Conservation (phyloP, 2,888 invertebrate species). For the Drosophila eohydei region DNA sequence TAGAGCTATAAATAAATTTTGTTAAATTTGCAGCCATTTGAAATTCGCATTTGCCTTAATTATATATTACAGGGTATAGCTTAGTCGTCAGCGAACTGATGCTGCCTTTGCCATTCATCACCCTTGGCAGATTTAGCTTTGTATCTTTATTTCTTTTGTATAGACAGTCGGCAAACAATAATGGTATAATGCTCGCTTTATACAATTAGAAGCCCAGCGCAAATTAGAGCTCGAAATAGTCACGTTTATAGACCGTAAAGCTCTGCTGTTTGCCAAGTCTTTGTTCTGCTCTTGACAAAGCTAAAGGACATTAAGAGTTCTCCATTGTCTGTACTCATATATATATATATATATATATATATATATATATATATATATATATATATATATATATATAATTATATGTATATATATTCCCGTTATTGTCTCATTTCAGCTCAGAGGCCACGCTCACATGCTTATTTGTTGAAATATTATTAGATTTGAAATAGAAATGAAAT, state of each 20-base stretch:
- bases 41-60: background rate
- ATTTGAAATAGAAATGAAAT: constrained; percentile 58
- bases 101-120: background rate
- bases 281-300: constrained; percentile 29
- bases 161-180: constrained; percentile 10
- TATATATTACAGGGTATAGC: background rate
- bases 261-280: constrained; percentile 11
- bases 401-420: background rate
- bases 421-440: constrained; percentile 12
- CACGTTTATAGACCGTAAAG: constrained; percentile 11
- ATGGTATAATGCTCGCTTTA: constrained; percentile 8
- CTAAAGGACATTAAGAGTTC: constrained; percentile 19
- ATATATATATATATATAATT: background rate
- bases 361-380: background rate
- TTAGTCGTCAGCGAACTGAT: background rate
- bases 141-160: background rate
- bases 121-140: background rate
- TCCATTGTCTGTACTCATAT: constrained; percentile 6
- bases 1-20: too few species aligned
- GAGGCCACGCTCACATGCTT: constrained; percentile 53
- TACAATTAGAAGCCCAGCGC: constrained; percentile 17
- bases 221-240: constrained; percentile 25
- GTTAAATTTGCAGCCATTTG: too few species aligned
- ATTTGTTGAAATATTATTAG: constrained; percentile 59
- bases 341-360: background rate